Conservation (phyloP, 2,797 vertebrate species). For the Enteromius argenteus region DNA sequence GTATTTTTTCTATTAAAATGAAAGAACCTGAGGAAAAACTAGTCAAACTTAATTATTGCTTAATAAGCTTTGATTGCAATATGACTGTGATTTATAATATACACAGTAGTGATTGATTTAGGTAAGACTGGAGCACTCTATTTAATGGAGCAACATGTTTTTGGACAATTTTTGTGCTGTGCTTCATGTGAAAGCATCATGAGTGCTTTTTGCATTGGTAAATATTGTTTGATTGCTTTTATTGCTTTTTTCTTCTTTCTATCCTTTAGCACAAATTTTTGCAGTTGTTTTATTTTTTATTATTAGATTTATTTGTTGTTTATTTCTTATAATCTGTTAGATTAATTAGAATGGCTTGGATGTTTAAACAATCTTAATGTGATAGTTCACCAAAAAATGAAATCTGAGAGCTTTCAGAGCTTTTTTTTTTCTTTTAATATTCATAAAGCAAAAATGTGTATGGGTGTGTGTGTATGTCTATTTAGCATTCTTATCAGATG, state of each 20-base stretch:
- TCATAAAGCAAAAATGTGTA: too few species aligned
- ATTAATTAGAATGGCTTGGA: too few species aligned
- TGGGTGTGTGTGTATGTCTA: too few species aligned
- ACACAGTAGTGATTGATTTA: not conserved
- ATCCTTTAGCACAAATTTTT: not conserved
- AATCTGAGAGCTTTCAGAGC: too few species aligned
- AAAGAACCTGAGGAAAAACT: not conserved
- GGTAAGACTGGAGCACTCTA: not conserved
- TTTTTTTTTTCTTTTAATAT: too few species aligned
- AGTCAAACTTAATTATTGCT: not conserved
- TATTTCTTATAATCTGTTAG: not conserved
- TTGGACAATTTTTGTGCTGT: not conserved
- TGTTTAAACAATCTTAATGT: too few species aligned
- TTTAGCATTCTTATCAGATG: too few species aligned
- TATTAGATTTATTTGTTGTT: not conserved
- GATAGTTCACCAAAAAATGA: too few species aligned
- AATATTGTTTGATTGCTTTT: not conserved
- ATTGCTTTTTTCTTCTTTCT: not conserved
- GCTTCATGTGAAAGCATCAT: not conserved
- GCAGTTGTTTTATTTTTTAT: not conserved
- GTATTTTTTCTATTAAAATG: not conserved
- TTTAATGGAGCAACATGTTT: slow-evolving; percentile 3
- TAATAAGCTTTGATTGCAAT: not conserved
- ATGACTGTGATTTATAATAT: not conserved
- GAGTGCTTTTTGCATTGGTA: not conserved